These are phyloP conservation scores for Anguilla rostrata DNA, from an alignment of 2,113 vertebrate species.

Conservation along the genomic window DNA sequence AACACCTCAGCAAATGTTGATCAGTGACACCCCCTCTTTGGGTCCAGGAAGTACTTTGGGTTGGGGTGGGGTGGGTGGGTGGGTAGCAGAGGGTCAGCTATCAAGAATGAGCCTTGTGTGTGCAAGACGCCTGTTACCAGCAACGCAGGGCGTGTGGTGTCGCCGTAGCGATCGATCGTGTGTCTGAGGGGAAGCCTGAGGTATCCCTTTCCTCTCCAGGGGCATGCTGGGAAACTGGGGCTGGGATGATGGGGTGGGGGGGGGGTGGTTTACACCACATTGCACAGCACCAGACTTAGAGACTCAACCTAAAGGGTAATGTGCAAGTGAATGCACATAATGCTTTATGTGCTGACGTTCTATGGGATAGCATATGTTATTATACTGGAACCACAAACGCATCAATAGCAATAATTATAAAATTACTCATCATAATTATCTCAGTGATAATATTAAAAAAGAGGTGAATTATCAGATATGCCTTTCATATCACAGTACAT, in stretches of 20 bases:
- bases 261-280: not conserved
- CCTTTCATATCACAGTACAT: not conserved
- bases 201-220: constrained; percentile 32
- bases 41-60: not conserved
- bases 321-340: not conserved
- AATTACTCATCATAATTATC: not conserved
- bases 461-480: not conserved
- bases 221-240: not conserved
- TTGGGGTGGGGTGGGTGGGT: not conserved
- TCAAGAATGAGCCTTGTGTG: not conserved
- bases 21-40: constrained; percentile 10
- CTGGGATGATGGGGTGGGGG: not conserved
- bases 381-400: not conserved
- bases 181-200: constrained; percentile 31
- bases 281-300: not conserved
- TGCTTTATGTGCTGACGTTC: no score
- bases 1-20: constrained; percentile 18
- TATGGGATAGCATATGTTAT: not conserved
- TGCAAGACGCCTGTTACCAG: constrained; percentile 31
- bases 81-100: not conserved
- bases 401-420: not conserved
- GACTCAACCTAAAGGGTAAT: not conserved
- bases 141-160: constrained; percentile 10
- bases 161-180: constrained; percentile 28
- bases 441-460: not conserved